Base-by-base conservation (phyloP, 2,888 invertebrate genomes). In the Mystacides longicornis region DNA sequence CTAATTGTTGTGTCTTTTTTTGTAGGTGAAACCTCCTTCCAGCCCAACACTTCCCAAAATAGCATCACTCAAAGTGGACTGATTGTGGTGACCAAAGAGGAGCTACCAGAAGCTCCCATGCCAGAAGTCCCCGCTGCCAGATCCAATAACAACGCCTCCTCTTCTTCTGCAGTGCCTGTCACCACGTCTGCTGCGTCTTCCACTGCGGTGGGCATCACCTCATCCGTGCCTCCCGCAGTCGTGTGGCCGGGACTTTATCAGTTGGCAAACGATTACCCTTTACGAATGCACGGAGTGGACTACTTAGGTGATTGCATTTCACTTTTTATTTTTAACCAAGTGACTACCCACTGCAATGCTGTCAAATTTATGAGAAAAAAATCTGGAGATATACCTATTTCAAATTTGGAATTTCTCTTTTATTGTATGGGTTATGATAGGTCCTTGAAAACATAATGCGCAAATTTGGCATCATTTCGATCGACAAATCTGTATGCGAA, bases 281-380 rank as follows among this genome's bases (percentile, higher is more conserved):
- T 60, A 23, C 51, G 60, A 27, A 62, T 62, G 62, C 62, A 62
- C 54, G 62, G 62, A 5, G 57, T 62, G 3, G 61, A 62, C 23
- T 62, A 62, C 43, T 53, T 54, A 22, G 58, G 62, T 37, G 14
- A 37, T n/a, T n/a, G n/a, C n/a, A n/a, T n/a, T n/a, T n/a, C n/a
- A n/a, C n/a, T n/a, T n/a, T n/a, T n/a, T n/a, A n/a, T n/a, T n/a
- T n/a, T n/a, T n/a, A n/a, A n/a, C n/a, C n/a, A n/a, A n/a, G n/a
- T n/a, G n/a, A n/a, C n/a, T n/a, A n/a, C n/a, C n/a, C n/a, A n/a
- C n/a, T n/a, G n/a, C n/a, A n/a, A n/a, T n/a, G n/a, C n/a, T n/a
- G n/a, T n/a, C n/a, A n/a, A n/a, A n/a, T n/a, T n/a, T n/a, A n/a
- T n/a, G n/a, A n/a, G n/a, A n/a, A n/a, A n/a, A n/a, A n/a, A n/a